Evolutionary conservation across 2,888 invertebrate genomes (phyloP).

Genomic region (Aporophyla lueneburgensis): DNA sequence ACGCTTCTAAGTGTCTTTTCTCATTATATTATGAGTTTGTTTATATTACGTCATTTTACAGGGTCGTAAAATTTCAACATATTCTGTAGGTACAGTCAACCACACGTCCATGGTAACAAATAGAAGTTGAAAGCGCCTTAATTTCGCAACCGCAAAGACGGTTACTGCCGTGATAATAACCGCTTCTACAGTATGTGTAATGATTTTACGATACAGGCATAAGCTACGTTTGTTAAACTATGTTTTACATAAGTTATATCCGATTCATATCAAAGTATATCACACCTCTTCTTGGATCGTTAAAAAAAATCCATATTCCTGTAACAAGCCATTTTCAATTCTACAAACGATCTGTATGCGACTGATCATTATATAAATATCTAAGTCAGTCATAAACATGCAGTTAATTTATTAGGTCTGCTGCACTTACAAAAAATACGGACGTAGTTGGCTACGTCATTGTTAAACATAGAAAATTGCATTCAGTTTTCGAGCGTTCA

Average conservation of each 20-base stretch:
- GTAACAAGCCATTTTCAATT: not conserved
- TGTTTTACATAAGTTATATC: not conserved
- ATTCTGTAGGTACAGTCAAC: not conserved
- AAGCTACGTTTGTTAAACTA: not conserved
- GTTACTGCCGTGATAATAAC: not conserved
- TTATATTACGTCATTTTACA: not conserved
- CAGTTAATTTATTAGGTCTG: not conserved
- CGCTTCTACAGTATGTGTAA: not conserved
- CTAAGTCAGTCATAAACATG: not conserved
- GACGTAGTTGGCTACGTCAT: not conserved
- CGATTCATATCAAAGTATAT: not conserved
- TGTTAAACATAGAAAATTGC: not conserved
- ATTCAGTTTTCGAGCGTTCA: too few relatives aligned
- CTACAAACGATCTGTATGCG: not conserved
- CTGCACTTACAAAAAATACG: not conserved
- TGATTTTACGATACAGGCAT: not conserved
- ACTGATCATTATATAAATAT: not conserved
- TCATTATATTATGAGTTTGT: not conserved
- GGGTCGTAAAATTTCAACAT: not conserved
- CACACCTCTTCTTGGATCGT: not conserved
- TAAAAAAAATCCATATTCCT: not conserved
- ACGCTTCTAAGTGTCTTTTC: not conserved
- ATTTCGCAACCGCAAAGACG: not conserved
- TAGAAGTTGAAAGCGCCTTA: too few relatives aligned
- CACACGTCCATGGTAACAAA: not conserved